Evolutionary conservation across 2,888 invertebrate genomes (phyloP), one percentile per base, ranked within the genome.

Genomic region (Hirtodrosophila confusa): DNA sequence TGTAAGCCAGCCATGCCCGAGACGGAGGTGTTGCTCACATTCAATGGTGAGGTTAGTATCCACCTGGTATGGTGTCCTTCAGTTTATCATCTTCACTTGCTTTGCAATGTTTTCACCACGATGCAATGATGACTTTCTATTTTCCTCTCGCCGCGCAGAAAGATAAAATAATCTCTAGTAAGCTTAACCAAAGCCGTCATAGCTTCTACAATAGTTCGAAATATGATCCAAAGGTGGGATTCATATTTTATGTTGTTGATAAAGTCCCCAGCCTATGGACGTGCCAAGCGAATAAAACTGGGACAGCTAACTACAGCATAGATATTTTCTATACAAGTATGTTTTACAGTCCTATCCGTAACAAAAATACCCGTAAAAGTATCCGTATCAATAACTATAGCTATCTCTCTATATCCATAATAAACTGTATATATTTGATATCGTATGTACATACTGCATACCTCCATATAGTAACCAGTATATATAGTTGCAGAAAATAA

Each of bases 1-100:
- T 95, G 95, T 80, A 93, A 93, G 45, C 94, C 95, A 4, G 93
- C 95, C 1, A 93, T 93, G 45, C 94, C 94, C 2, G 90, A 92
- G 60, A 91, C 93, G 2, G 89, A 91, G 12, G 94, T 95, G 0
- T 70, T 90, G 40, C 86, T 94, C 6, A 87, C 79, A 11, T 86
- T 90, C 11, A 91, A 89, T 57, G 88, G 89, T 33, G 88, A 91
- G 88, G 93, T 93, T 88, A 77, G 84, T 58, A 29, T 17, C 10
- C 23, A 11, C 8, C 3, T 27, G 10, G 10, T 17, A 33, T 8
- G 7, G 8, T 39, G 0, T 37, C 0, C 5, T 24, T 43, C 3
- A 7, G 40, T 31, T 50, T 29, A 37, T 63, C 44, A 68, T 17
- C 39, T 45, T 61, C 67, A 61, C 37, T 56, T n/a, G 57, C 54